Base-by-base conservation (phyloP, 2,113 vertebrate species). In the Daubentonia madagascariensis region DNA sequence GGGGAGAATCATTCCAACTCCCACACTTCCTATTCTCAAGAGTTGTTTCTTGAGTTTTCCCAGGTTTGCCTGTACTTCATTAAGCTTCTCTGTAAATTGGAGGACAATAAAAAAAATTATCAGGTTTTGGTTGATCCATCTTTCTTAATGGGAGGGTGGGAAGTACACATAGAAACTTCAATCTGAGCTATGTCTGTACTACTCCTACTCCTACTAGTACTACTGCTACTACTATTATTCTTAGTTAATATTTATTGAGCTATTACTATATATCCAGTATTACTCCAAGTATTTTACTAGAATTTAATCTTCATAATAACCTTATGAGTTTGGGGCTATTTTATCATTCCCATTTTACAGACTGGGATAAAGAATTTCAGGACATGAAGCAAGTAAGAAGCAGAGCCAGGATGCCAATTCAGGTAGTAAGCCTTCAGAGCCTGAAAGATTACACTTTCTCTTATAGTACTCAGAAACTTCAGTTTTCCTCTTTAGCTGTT, bases 221-320 rank as follows among this genome's bases (percentile, higher is more conserved):
- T 76, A 65, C 22, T 65, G 32, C 37, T 37, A 59, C 4, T 52
- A 30, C 5, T 59, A 20, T 50, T 32, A 70, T 22, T 85, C 45
- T 91, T 85, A 80, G 63, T 45, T 80, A 94, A 70, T 25, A 65
- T 7, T 65, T 79, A 61, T 16, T 57, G 48, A 85, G 30, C 63
- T 88, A 63, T 94, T 68, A 92, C 43, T 79, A 92, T 78, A 72
- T 63, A 92, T 5, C 25, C 35, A 92, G n/a, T 25, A 72, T 65
- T 92, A 23, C 54, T 63, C 17, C 4, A 84, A 92, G 43, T 70
- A 32, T 68, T 78, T 89, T 89, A 78, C 7, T 20, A 52, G 25
- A 92, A 89, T 85, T 95, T 92, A 63, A 70, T 54, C 12, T 92
- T 92, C 20, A 37, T 84, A 45, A 94, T 86, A 96, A 61, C 28